These are phyloP conservation scores for Axis porcinus DNA, from an alignment of 2,113 vertebrate genomes.

Conservation along the genomic window DNA sequence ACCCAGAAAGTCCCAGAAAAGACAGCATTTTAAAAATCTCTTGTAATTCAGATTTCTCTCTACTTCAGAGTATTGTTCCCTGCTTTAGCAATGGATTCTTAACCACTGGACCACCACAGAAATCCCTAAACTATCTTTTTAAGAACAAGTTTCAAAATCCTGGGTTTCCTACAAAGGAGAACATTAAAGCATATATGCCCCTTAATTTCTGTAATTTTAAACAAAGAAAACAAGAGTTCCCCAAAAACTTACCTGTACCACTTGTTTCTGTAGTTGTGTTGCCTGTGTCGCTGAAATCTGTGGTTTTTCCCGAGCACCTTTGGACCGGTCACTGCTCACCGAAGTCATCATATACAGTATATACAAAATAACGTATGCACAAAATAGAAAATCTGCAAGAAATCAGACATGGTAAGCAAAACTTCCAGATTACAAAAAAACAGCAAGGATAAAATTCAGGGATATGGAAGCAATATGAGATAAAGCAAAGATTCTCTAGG, in stretches of 20 bases:
- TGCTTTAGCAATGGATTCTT: neutral
- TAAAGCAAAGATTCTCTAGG: neutral
- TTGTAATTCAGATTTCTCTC: neutral
- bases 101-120: neutral
- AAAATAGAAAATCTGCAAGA: constrained; percentile 98
- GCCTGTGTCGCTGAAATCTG: constrained; percentile 88
- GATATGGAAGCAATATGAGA: neutral
- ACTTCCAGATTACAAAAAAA: constrained; percentile 20
- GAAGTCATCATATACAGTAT: constrained; percentile 99
- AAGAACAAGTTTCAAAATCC: neutral
- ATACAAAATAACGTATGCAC: constrained; percentile 99
- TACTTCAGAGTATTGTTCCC: neutral
- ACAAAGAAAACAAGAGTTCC: neutral
- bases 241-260: constrained; percentile 87
- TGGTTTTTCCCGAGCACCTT: constrained; percentile 91
- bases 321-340: constrained; percentile 92
- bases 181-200: neutral
- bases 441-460: neutral
- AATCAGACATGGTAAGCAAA: constrained; percentile 41
- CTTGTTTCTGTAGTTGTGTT: constrained; percentile 94
- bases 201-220: constrained; percentile 8
- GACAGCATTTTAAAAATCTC: neutral
- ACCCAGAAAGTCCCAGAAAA: neutral
- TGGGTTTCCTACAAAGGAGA: neutral
- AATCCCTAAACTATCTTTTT: neutral